A percentile compares a stretch with the other conserved stretches of the same genome.
Conservation (phyloP, 2,888 invertebrate genomes). For the Amphipoea lucens region DNA sequence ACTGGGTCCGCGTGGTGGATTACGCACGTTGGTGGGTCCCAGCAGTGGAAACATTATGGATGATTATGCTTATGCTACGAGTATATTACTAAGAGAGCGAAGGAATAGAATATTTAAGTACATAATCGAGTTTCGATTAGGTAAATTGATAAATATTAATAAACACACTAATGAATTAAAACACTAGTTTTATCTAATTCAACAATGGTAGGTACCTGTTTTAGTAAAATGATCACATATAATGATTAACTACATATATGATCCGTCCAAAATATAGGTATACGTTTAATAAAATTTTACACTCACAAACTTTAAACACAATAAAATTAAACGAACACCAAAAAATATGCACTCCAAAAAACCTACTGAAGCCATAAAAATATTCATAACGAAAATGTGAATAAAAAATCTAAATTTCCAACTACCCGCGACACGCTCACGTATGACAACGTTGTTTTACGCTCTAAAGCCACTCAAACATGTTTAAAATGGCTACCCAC, state of each 20-base stretch:
- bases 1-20: too few relatives aligned
- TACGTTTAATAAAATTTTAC: background rate
- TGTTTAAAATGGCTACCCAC: slow-evolving; percentile 51
- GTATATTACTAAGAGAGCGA: background rate
- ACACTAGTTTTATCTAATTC: background rate
- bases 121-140: background rate
- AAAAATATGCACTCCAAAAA: slow-evolving; percentile 23
- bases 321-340: background rate
- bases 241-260: background rate
- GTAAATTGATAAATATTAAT: background rate
- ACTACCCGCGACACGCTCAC: slow-evolving; percentile 15
- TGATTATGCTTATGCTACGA: too few relatives aligned
- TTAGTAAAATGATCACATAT: background rate
- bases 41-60: too few relatives aligned
- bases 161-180: background rate
- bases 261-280: background rate
- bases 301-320: background rate
- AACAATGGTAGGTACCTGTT: background rate
- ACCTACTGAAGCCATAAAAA: slow-evolving; percentile 25
- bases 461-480: slow-evolving; percentile 58
- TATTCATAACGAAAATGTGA: slow-evolving; percentile 33
- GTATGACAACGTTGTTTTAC: slow-evolving; percentile 58
- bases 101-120: too few relatives aligned
- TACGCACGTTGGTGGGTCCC: too few relatives aligned
- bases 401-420: slow-evolving; percentile 34